A percentile compares a stretch with the other conserved stretches of the same genome.
Evolutionary conservation across 2,888 invertebrate genomes (phyloP).

Genomic region (Aphelenchoides bicaudatus): DNA sequence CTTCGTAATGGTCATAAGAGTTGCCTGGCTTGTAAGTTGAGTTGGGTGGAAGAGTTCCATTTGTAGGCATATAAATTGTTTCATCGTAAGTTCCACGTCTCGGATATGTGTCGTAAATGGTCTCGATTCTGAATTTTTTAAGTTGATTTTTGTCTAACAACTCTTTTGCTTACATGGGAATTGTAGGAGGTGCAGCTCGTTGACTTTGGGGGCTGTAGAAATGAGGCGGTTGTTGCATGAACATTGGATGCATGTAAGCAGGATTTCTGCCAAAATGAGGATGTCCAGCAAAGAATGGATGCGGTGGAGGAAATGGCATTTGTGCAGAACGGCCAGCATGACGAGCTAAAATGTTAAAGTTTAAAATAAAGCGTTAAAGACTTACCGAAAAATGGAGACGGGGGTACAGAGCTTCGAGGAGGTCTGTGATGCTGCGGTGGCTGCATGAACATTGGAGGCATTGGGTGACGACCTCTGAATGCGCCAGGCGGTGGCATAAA

Average conservation of each 20-base stretch:
- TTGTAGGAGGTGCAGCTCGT: no score
- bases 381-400: no score
- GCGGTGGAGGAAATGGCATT: no score
- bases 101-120: constrained; percentile 51
- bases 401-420: no score
- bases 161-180: no score
- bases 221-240: constrained; percentile 26
- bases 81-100: constrained; percentile 60
- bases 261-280: constrained; percentile 17
- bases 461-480: constrained; percentile 24
- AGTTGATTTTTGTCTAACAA: no score
- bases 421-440: constrained; percentile 38
- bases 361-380: no score
- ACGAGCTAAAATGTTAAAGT: no score
- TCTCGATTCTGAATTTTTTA: constrained; percentile 52
- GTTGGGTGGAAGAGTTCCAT: constrained; percentile 40
- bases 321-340: no score
- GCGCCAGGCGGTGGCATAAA: constrained; percentile 32
- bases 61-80: constrained; percentile 66
- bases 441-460: constrained; percentile 26
- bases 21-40: constrained; percentile 44
- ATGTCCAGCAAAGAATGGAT: constrained; percentile 14
- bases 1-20: constrained; percentile 50
- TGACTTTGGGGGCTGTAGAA: constrained; percentile 27
- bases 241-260: constrained; percentile 23